Base-by-base conservation (phyloP, 1,140 invertebrate species). In the Hermetia illucens region DNA sequence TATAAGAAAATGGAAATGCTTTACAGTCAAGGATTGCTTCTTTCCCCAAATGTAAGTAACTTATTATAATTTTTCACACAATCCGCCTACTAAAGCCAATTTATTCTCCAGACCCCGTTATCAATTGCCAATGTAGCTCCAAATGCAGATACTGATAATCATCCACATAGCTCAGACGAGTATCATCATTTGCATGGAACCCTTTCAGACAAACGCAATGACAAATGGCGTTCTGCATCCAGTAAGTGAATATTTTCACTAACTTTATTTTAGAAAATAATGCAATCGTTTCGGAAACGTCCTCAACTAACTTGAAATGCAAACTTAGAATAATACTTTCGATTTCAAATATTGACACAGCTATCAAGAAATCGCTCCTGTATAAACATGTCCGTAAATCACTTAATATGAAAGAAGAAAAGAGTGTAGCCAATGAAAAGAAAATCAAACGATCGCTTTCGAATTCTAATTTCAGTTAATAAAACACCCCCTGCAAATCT, bases 1-100 rank as follows among this genome's bases (percentile, higher is more conserved):
- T 91, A 88, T 57, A 61, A 84, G 21, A 75, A 85, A 53, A 69
- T 90, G 49, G 84, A 91, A 49, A 68, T 77, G 19, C 63, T 90
- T 1, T 75, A 78, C 22, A 74, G 70, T 38, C 77, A 82, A 50
- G 82, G 82, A 3, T 67, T 85, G 17, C 47, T 78, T 27, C 57
- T 68, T 8, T 69, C 66, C n/a, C 65, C 66, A 3, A 69, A 66
- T 47, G 65, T 60, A 21, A 72, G 52, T 70, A 69, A 69, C 53
- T 13, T 5, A 59, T 69, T 54, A 64, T 67, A 68, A 44, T 58
- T 59, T 59, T 25, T 34, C 39, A 34, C 22, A 15, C 21, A 42
- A 41, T 42, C 19, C 10, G 31, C 15, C 15, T 24, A 9, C 22
- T n/a, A 25, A 15, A 34, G 22, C n/a, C 10, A n/a, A 25, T 36